Evolutionary conservation across 2,113 vertebrate species (phyloP).

Genomic region (Ardeotis arabs): DNA sequence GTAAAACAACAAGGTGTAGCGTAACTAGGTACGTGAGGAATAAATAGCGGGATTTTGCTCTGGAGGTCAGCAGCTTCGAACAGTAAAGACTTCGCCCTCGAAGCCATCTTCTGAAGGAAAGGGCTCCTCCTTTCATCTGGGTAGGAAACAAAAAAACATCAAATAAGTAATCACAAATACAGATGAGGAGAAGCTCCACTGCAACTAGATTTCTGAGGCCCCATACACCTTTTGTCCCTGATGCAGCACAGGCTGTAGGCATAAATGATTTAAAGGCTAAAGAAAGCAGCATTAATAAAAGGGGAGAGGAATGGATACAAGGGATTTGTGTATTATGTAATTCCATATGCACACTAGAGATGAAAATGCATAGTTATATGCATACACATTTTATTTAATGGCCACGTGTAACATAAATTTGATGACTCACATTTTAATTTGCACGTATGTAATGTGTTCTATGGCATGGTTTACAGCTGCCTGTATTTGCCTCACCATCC

Average conservation of each 20-base stretch:
- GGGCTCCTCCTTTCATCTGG: slow-evolving; percentile 84
- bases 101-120: slow-evolving; percentile 82
- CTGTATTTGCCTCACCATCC: not conserved
- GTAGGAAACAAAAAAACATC: not conserved
- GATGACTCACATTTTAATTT: not conserved
- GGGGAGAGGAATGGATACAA: not conserved
- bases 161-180: not conserved
- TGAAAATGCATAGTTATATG: not conserved
- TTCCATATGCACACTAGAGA: not conserved
- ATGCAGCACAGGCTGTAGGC: not conserved
- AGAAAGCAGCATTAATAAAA: not conserved
- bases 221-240: not conserved
- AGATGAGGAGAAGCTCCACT: too few species aligned
- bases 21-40: slow-evolving; percentile 85
- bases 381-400: not conserved
- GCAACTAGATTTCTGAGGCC: not conserved
- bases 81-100: slow-evolving; percentile 87
- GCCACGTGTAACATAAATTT: rapidly evolving
- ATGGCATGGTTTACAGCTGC: not conserved
- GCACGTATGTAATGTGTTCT: not conserved
- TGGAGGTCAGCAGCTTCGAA: slow-evolving; percentile 83
- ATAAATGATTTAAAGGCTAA: not conserved
- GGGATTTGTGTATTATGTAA: not conserved
- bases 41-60: slow-evolving; percentile 83
- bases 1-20: slow-evolving; percentile 80